Evolutionary conservation across 2,888 invertebrate genomes (phyloP).

Genomic region (Drosophila meridiana): DNA sequence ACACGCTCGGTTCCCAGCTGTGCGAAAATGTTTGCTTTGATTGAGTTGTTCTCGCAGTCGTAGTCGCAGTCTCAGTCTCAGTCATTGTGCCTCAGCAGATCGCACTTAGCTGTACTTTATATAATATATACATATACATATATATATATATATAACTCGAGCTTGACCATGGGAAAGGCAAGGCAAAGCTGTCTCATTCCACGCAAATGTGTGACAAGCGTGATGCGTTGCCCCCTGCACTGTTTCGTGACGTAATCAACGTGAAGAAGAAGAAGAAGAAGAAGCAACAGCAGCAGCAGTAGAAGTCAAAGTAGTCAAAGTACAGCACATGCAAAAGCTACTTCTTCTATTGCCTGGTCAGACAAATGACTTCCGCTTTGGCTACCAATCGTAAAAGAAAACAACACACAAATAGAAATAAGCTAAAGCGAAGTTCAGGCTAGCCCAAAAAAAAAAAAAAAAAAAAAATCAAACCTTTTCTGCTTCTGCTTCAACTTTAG

Average conservation of each 20-base stretch:
- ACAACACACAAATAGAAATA: slow-evolving; percentile 10
- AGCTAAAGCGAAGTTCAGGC: slow-evolving; percentile 12
- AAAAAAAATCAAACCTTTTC: slow-evolving; percentile 9
- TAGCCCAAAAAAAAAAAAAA: slow-evolving; percentile 38
- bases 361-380: slow-evolving; percentile 79
- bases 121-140: slow-evolving; percentile 31
- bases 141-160: slow-evolving; percentile 29
- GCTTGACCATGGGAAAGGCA: slow-evolving; percentile 71
- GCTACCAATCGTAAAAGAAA: slow-evolving; percentile 63
- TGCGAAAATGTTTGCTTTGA: slow-evolving; percentile 68
- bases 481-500: slow-evolving; percentile 14
- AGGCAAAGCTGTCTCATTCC: slow-evolving; percentile 32
- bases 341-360: slow-evolving; percentile 46
- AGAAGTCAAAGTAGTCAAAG: slow-evolving; percentile 18
- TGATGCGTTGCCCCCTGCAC: slow-evolving; percentile 28
- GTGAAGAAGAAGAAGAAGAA: slow-evolving; percentile 7
- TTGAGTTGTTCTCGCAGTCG: slow-evolving; percentile 74
- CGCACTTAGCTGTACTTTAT: slow-evolving; percentile 71
- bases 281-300: not conserved
- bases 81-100: slow-evolving; percentile 63
- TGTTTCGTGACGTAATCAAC: slow-evolving; percentile 48
- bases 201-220: slow-evolving; percentile 51
- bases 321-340: slow-evolving; percentile 53
- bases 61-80: slow-evolving; percentile 25
- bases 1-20: slow-evolving; percentile 68